Evolutionary conservation across 2,113 vertebrate genomes (phyloP).

Genomic region (Burhinus oedicnemus): DNA sequence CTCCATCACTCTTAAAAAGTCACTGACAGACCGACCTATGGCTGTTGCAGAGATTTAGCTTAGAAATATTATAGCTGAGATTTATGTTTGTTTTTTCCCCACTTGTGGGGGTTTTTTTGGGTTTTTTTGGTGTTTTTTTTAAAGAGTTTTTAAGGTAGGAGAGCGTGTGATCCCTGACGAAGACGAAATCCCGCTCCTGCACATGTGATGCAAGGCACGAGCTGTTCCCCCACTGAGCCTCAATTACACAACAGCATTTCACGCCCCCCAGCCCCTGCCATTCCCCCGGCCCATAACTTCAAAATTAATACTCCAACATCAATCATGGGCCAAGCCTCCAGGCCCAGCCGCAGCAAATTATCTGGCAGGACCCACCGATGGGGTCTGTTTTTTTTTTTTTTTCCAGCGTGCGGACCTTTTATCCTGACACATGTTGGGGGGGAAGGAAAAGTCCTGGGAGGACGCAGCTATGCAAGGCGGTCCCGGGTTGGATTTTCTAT

Average conservation of each 20-base stretch:
- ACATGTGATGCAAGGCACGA: slow-evolving; percentile 44
- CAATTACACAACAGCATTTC: slow-evolving; percentile 52
- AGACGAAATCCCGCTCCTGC: neutral
- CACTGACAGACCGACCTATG: neutral
- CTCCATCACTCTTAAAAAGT: slow-evolving; percentile 12
- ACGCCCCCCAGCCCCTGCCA: neutral
- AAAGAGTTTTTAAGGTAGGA: neutral
- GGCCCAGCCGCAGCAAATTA: neutral
- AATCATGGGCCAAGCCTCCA: neutral
- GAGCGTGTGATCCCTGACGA: neutral
- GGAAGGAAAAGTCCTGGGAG: neutral
- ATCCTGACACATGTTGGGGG: neutral
- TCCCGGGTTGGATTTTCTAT: neutral
- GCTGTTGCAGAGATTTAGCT: neutral
- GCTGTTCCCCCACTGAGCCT: slow-evolving; percentile 34
- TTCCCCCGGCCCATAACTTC: neutral
- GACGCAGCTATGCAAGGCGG: neutral
- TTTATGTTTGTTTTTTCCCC: neutral
- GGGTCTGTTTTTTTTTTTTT: no score
- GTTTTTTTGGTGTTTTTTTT: neutral
- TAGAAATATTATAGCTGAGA: rapidly evolving
- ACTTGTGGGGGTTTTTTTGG: no score
- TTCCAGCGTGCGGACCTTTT: neutral
- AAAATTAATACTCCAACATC: slow-evolving; percentile 20
- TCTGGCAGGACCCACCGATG: neutral